Base-by-base conservation (phyloP, 2,797 vertebrate genomes). In the Dromococcyx pavoninus region DNA sequence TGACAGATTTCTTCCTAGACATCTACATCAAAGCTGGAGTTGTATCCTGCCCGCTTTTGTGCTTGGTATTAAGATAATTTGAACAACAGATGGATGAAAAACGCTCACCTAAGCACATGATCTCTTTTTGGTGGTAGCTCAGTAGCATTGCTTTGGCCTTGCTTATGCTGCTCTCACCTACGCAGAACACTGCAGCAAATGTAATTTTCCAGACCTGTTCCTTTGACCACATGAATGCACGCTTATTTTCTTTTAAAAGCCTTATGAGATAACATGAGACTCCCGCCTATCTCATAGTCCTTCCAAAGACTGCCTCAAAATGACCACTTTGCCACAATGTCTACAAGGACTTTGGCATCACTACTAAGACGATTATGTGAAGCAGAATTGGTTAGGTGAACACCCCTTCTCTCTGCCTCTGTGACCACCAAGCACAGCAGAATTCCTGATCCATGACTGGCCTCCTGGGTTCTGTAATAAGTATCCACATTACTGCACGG, bases 181-280 rank as follows among this genome's bases (percentile, higher is more conserved):
- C 3, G 6, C 11, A 41, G 37, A 75, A 78, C 5, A 15, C 16
- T 44, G 8, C 39, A 61, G 33, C 14, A 84, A 88, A 76, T 8
- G 2, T 13, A 23, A 44, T 81, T 86, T 81, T 85, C n/a, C 44
- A 84, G 53, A 57, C 17, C 37, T 56, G 12, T 41, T 74, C 30
- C 50, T 86, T 79, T 39, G 33, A 93, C 23, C 17, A 70, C 43
- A 62, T 30, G 14, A 28, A 28, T 48, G 46, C 10, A 24, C 58
- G 39, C 56, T 54, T 23, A n/a, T 48, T 67, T 86, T 78, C 43
- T 66, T 24, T 66, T 62, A 58, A 51, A 75, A 57, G 35, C 23
- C 9, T 19, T 1, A 11, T 0, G 3, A 67, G 14, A 11, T 9
- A 57, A 37, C 17, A 46, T 0, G 4, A 89, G 35, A 85, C 15